Percentiles rank a stretch among this genome's conserved stretches.
Conservation (phyloP, 2,113 vertebrate genomes). For the Brachionichthys hirsutus region DNA sequence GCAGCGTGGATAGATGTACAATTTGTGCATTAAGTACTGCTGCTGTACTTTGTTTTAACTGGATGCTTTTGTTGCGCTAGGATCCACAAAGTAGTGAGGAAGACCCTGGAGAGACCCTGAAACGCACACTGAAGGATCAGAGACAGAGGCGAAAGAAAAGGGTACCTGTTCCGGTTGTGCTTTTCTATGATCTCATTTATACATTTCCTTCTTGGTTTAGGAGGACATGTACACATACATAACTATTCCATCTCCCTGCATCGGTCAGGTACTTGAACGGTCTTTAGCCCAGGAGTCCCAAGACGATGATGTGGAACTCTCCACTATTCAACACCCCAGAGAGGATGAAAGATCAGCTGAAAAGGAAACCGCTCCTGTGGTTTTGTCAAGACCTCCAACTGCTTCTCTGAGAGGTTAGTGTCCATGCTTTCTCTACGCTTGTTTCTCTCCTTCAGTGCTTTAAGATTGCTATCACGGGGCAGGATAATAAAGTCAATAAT, state of each 20-base stretch:
- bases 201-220: neutral
- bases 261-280: constrained; percentile 62
- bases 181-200: neutral
- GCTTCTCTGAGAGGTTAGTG: constrained; percentile 59
- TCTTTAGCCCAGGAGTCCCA: constrained; percentile 31
- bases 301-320: constrained; percentile 50
- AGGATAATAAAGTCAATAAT: too few species aligned
- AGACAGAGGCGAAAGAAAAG: constrained; percentile 70
- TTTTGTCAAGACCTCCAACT: constrained; percentile 27
- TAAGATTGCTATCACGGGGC: too few species aligned
- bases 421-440: neutral
- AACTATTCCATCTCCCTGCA: neutral
- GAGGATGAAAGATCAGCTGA: constrained; percentile 31
- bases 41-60: neutral
- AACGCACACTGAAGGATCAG: constrained; percentile 56
- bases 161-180: constrained; percentile 68
- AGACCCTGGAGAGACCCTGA: constrained; percentile 66
- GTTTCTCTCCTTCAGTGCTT: too few species aligned
- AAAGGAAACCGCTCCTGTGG: constrained; percentile 1
- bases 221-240: neutral
- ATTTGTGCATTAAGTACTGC: neutral
- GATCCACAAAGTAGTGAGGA: constrained; percentile 64
- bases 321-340: constrained; percentile 17
- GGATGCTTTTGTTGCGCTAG: constrained; percentile 51
- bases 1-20: too few species aligned